Conservation (phyloP, 1,140 invertebrate species). For the Drosophila micromelanica region DNA sequence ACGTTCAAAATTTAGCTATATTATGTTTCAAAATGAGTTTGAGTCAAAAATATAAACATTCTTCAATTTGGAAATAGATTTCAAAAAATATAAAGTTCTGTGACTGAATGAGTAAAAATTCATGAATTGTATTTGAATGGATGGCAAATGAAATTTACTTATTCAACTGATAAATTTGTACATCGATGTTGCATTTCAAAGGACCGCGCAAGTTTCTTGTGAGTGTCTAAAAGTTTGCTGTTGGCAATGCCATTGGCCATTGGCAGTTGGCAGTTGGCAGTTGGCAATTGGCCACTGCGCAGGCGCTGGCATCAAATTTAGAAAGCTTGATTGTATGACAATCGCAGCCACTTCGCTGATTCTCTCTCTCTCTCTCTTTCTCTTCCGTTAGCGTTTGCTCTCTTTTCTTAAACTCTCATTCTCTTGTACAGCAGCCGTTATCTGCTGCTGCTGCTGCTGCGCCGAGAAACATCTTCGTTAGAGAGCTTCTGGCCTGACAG, state of each 20-base stretch:
- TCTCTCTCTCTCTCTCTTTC: constrained; percentile 11
- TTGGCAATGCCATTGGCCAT: constrained; percentile 46
- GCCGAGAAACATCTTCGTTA: constrained; percentile 53
- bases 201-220: constrained; percentile 31
- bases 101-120: too few species aligned
- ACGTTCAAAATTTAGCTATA: too few species aligned
- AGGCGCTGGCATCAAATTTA: constrained; percentile 62
- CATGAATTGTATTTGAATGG: too few species aligned
- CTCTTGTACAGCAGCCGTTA: constrained; percentile 46
- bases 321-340: constrained; percentile 57
- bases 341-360: constrained; percentile 10
- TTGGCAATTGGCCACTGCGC: constrained; percentile 34
- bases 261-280: background rate
- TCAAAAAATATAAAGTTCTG: too few species aligned
- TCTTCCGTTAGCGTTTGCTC: background rate
- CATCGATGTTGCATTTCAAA: constrained; percentile 22
- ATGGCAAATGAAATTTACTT: too few species aligned
- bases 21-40: too few species aligned
- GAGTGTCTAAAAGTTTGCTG: constrained; percentile 28
- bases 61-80: too few species aligned
- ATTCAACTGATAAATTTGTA: background rate
- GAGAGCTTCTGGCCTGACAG: constrained; percentile 71
- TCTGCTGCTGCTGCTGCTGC: constrained; percentile 48
- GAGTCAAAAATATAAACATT: too few species aligned
- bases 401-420: constrained; percentile 29